These are phyloP conservation scores for Caenorhabditis sulstoni DNA, from an alignment of 2,888 invertebrate genomes.

Conservation along the genomic window DNA sequence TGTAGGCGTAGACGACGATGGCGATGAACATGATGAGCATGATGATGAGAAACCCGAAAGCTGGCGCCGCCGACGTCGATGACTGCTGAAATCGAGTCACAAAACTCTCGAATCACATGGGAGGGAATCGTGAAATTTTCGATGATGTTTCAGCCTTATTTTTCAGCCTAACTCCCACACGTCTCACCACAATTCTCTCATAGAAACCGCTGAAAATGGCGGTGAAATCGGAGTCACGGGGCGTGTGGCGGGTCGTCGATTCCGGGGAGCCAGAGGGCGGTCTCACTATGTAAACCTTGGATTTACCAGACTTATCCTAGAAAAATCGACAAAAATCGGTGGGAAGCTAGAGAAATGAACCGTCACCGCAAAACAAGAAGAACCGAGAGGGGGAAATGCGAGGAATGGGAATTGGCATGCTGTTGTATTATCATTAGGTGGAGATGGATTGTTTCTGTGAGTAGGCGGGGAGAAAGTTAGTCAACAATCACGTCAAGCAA, in stretches of 20 bases:
- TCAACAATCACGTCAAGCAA: too few species aligned
- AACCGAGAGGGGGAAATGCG: constrained; percentile 2
- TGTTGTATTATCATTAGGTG: too few species aligned
- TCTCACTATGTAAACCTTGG: constrained; percentile 19
- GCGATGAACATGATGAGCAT: constrained; percentile 59
- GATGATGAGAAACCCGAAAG: constrained; percentile 47
- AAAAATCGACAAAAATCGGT: constrained; percentile 21
- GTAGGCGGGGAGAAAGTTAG: background rate
- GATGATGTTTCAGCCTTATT: background rate
- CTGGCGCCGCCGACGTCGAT: constrained; percentile 50
- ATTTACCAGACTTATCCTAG: constrained; percentile 40
- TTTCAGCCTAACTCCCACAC: background rate
- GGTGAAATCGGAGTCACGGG: constrained; percentile 21
- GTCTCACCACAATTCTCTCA: constrained; percentile 48
- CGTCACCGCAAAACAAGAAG: constrained; percentile 43
- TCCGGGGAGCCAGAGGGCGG: background rate
- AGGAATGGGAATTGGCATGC: background rate
- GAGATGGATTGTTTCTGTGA: too few species aligned
- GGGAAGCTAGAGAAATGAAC: constrained; percentile 1
- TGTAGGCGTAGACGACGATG: constrained; percentile 56
- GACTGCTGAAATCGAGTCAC: constrained; percentile 30
- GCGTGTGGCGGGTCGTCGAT: constrained; percentile 21
- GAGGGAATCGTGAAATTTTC: too few species aligned
- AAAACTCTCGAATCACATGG: background rate
- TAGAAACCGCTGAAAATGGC: constrained; percentile 43